A percentile compares a stretch with the other conserved stretches of the same genome.
phyloP scores from a whole-genome alignment of 1,140 invertebrate genomes.

The Elysia chlorotica region DNA sequence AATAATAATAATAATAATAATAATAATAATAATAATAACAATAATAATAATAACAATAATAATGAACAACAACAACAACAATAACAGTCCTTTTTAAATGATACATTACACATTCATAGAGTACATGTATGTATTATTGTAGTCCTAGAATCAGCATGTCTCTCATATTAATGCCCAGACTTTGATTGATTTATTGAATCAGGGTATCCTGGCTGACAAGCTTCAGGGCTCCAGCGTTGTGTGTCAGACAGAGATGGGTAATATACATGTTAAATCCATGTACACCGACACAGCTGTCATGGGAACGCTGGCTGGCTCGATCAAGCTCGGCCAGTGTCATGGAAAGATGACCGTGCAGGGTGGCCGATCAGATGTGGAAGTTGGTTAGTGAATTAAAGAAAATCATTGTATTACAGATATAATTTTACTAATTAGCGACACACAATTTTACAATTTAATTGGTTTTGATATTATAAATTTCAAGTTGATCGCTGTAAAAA shows the following conservation, averaged over 20 bases:
- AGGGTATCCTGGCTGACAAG: slow-evolving; percentile 9
- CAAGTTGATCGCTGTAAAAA: neutral
- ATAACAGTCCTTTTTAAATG: neutral
- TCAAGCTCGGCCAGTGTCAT: slow-evolving; percentile 20
- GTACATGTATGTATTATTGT: too few species aligned
- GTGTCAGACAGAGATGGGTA: slow-evolving; percentile 17
- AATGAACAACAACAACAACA: neutral
- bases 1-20: too few species aligned
- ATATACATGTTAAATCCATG: slow-evolving; percentile 2
- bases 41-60: too few species aligned
- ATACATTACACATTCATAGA: too few species aligned
- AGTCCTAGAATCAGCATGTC: neutral
- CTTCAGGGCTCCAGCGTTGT: slow-evolving; percentile 15
- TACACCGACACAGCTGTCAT: slow-evolving; percentile 15
- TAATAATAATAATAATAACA: too few species aligned
- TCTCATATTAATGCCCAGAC: neutral
- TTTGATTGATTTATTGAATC: neutral
- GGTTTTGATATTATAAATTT: neutral
- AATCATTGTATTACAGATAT: neutral
- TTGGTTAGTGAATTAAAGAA: slow-evolving; percentile 1
- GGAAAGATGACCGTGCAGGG: slow-evolving; percentile 10
- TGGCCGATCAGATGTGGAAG: neutral
- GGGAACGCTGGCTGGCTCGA: neutral
- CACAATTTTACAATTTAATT: neutral
- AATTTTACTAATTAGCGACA: neutral